These are phyloP conservation scores for Schizaphis graminum DNA, from an alignment of 2,888 invertebrate species.

Conservation along the genomic window DNA sequence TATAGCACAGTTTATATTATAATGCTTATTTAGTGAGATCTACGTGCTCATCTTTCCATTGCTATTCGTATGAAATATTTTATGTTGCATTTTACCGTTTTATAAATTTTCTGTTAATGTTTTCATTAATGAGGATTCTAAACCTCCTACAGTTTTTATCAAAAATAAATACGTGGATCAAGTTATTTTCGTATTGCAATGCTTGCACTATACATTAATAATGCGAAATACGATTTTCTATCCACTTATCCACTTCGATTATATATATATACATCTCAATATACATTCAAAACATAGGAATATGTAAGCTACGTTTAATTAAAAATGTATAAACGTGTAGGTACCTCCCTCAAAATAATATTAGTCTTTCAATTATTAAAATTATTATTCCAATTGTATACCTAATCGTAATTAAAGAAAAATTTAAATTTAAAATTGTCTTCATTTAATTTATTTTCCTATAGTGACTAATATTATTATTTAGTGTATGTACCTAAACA, in stretches of 20 bases:
- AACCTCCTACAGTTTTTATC: background rate
- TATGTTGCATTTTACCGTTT: slow-evolving; percentile 17
- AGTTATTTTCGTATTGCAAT: background rate
- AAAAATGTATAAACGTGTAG: background rate
- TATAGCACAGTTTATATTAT: background rate
- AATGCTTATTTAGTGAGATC: slow-evolving; percentile 18
- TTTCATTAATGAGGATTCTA: slow-evolving; percentile 43
- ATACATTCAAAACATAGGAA: background rate
- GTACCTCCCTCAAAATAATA: background rate
- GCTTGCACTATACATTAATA: background rate
- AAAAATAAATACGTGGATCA: background rate
- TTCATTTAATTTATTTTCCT: background rate
- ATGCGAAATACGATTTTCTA: background rate
- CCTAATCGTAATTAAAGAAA: background rate
- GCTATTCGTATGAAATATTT: slow-evolving; percentile 38
- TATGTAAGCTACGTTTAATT: background rate
- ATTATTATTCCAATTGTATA: background rate
- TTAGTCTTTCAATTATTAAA: background rate
- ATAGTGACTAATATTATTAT: background rate
- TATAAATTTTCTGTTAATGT: slow-evolving; percentile 52
- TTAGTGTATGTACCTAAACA: background rate
- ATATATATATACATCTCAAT: no score
- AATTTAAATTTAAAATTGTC: background rate
- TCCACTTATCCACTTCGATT: background rate
- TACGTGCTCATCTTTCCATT: background rate